Conservation (phyloP, 2,888 invertebrate genomes). For the Odontothrips loti region DNA sequence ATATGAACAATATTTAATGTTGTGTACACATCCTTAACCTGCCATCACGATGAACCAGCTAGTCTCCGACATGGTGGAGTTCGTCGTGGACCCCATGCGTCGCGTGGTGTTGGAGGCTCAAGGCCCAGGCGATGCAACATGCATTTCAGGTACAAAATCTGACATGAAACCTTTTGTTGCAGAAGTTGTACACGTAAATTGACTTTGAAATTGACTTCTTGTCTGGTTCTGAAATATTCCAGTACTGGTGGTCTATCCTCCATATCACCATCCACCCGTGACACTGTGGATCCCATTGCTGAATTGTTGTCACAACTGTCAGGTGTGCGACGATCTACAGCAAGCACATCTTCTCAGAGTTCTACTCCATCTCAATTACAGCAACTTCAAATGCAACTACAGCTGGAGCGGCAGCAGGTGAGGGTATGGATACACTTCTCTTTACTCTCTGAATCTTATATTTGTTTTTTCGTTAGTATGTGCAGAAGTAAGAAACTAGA, state of each 20-base stretch:
- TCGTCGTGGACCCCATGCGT: slow-evolving; percentile 69
- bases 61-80: slow-evolving; percentile 55
- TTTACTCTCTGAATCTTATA: slow-evolving; percentile 8
- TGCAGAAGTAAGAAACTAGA: background rate
- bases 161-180: background rate
- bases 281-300: slow-evolving; percentile 94
- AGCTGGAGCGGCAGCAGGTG: slow-evolving; percentile 84
- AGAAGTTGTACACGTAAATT: background rate
- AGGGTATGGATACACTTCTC: slow-evolving; percentile 46
- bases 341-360: slow-evolving; percentile 51
- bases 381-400: slow-evolving; percentile 92
- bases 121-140: slow-evolving; percentile 86
- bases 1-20: too few species aligned
- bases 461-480: slow-evolving; percentile 31
- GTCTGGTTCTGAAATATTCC: slow-evolving; percentile 48
- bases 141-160: slow-evolving; percentile 70
- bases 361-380: slow-evolving; percentile 76
- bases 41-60: slow-evolving; percentile 76
- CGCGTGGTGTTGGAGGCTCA: slow-evolving; percentile 67
- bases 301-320: slow-evolving; percentile 93
- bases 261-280: slow-evolving; percentile 82
- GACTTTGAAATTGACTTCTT: background rate
- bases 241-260: slow-evolving; percentile 80
- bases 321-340: slow-evolving; percentile 73
- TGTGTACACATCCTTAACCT: background rate